Evolutionary conservation across 2,113 vertebrate genomes (phyloP).

Genomic region (Sterrhoptilus dennistouni): DNA sequence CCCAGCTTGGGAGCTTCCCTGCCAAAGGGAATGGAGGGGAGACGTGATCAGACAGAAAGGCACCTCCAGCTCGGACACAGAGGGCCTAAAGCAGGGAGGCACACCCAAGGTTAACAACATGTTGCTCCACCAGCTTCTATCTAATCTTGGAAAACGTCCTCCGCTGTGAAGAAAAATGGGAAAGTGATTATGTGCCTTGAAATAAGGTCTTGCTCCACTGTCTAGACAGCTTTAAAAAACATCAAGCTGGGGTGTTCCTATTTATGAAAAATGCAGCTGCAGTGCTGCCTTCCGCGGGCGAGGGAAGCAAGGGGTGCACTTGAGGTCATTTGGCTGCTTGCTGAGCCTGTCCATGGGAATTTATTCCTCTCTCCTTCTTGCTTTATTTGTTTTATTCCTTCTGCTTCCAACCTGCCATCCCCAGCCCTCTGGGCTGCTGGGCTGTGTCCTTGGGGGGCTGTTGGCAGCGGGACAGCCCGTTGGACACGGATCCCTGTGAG

Average conservation of each 20-base stretch:
- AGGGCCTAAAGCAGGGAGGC: constrained; percentile 27
- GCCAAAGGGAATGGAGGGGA: background rate
- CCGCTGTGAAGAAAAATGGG: constrained; percentile 39
- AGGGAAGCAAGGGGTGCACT: background rate
- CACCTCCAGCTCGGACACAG: constrained; percentile 11
- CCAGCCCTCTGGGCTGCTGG: background rate
- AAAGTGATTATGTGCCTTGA: constrained; percentile 69
- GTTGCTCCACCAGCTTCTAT: constrained; percentile 50
- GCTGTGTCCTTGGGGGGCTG: background rate
- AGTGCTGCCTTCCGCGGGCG: background rate
- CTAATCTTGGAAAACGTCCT: constrained; percentile 65
- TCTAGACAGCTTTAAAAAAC: constrained; percentile 68
- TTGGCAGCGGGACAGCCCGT: fast-evolving
- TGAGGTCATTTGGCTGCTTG: constrained; percentile 23
- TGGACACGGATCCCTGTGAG: fast-evolving
- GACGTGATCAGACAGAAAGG: constrained; percentile 55
- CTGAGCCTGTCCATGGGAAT: constrained; percentile 36
- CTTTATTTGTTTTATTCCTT: background rate
- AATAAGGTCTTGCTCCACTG: constrained; percentile 60
- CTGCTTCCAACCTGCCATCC: background rate
- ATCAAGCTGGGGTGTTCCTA: constrained; percentile 57
- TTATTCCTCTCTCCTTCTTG: background rate
- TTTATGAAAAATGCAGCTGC: constrained; percentile 64
- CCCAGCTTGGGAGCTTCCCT: background rate
- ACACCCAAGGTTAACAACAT: constrained; percentile 48